Evolutionary conservation across 2,888 invertebrate genomes (phyloP), one percentile per base, ranked within the genome.

Genomic region (Elegia similella): DNA sequence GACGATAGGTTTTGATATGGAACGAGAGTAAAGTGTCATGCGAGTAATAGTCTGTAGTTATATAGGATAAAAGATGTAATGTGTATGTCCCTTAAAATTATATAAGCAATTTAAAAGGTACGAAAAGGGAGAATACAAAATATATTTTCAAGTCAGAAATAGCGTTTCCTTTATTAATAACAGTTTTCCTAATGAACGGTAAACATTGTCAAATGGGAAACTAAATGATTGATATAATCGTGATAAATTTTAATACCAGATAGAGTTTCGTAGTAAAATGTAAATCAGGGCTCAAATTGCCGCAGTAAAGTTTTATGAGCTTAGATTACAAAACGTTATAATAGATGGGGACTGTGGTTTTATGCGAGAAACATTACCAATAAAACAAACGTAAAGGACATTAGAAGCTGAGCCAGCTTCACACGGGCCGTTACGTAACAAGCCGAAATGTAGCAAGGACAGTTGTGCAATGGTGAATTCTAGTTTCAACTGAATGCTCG

Each of bases 361-460:
- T 70, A 69, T 69, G 68, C 72, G 61, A 62, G 56, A 63, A 72
- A 75, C 69, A 69, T 62, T 63, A 62, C 68, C 69, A 73, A 76
- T 76, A 72, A 76, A 76, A 71, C 68, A 69, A 70, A 63, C 59
- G 60, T 62, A 62, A 67, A 69, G 65, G 68, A 67, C 68, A 65
- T 74, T 67, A 70, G 53, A 52, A 38, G 62, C 63, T 47, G 60
- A 56, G 52, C 61, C 59, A 60, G 69, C 68, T 78, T 80, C 80
- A 77, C 82, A 79, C 78, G 78, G 59, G 59, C 5, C 56, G 42
- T 83, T 81, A 74, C 75, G 75, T 65, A 80, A 75, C 61, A 67
- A 69, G 62, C 64, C 67, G 59, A 63, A 75, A 73, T 75, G 75
- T 75, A 75, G 72, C 80, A 78, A 79, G 78, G 80, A 74, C 75